Evolutionary conservation across 2,797 vertebrate genomes (phyloP).

Genomic region (Furcifer pardalis): DNA sequence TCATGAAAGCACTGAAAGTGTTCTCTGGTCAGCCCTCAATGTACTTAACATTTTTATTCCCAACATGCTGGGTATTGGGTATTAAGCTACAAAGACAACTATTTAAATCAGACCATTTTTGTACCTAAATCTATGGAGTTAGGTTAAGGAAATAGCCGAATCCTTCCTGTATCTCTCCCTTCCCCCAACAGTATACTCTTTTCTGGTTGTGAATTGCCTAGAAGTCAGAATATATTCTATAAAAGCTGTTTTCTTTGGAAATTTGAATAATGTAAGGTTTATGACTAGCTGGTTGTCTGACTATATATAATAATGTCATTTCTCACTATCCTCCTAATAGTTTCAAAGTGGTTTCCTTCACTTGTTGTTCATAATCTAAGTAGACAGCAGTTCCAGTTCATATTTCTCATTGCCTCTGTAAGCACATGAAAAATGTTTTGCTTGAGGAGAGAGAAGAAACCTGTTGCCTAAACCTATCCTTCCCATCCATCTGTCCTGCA

Average conservation of each 20-base stretch:
- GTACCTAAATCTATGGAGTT: not conserved
- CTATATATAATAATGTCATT: slow-evolving; percentile 24
- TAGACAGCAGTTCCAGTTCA: slow-evolving; percentile 25
- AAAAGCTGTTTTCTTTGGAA: not conserved
- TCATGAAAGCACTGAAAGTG: too few species aligned
- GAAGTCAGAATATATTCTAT: not conserved
- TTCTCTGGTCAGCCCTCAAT: too few species aligned
- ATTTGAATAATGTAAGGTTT: not conserved
- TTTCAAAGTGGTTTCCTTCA: not conserved
- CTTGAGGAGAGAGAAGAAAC: not conserved
- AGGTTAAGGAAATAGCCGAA: not conserved
- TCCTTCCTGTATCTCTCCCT: not conserved
- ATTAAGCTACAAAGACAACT: not conserved
- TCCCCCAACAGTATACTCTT: not conserved
- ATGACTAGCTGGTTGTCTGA: not conserved
- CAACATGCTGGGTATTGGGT: too few species aligned
- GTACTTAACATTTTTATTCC: too few species aligned
- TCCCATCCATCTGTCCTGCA: not conserved
- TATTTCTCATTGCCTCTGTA: slow-evolving; percentile 40
- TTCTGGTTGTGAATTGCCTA: not conserved
- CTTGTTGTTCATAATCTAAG: slow-evolving; percentile 25
- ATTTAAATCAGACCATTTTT: not conserved
- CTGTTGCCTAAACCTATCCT: slow-evolving; percentile 23
- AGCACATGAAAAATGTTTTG: slow-evolving; percentile 29
- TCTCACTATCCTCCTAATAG: slow-evolving; percentile 37